These are phyloP conservation scores for Ageneiosus marmoratus DNA, from an alignment of 2,113 vertebrate species.

Conservation along the genomic window DNA sequence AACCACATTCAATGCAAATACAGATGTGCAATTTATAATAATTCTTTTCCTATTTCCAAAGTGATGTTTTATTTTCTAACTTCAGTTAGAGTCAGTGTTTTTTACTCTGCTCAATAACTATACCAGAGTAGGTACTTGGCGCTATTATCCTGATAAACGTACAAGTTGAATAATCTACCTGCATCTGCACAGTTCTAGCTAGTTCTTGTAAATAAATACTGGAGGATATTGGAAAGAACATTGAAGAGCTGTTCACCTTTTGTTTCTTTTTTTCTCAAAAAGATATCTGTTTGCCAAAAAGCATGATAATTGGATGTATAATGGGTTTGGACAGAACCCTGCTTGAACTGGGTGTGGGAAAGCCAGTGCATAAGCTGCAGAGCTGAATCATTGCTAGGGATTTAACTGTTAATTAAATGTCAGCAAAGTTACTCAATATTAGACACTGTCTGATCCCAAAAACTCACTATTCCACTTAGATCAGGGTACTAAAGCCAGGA, in stretches of 20 bases:
- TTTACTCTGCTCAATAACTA: neutral
- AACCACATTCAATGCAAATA: neutral
- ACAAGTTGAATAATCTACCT: neutral
- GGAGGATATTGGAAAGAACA: neutral
- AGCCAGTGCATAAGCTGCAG: neutral
- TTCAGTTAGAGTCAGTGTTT: neutral
- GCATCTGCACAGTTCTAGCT: neutral
- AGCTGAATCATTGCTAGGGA: neutral
- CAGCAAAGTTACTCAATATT: neutral
- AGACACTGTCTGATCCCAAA: neutral
- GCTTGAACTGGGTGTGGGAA: neutral
- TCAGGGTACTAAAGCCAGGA: neutral
- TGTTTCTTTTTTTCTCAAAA: neutral
- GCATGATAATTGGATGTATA: too few relatives aligned
- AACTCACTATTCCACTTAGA: neutral
- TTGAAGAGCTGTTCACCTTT: neutral
- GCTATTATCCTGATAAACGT: neutral
- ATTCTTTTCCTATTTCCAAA: too few relatives aligned
- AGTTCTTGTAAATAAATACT: neutral
- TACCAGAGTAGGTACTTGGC: neutral
- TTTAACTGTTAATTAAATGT: neutral
- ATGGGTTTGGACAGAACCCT: neutral
- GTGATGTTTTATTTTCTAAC: neutral
- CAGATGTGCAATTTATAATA: too few relatives aligned
- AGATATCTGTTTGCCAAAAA: neutral